Evolutionary conservation across 2,888 invertebrate species (phyloP).

Genomic region (Lasioglossum pauxillum): DNA sequence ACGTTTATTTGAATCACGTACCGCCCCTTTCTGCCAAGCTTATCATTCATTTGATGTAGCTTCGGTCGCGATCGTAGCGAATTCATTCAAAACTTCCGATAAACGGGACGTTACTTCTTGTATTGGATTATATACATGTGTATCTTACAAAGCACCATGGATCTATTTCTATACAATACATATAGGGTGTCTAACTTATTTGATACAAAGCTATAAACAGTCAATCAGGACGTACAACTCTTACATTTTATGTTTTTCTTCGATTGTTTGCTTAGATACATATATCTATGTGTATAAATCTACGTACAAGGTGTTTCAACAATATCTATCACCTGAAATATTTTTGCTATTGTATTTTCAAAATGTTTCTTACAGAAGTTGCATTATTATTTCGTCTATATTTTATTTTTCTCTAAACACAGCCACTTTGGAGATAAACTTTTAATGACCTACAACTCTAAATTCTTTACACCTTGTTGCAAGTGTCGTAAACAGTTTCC

Average conservation of each 20-base stretch:
- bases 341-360: neutral
- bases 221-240: conserved; percentile 46
- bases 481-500: neutral
- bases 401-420: neutral
- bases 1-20: neutral
- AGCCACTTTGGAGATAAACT: neutral
- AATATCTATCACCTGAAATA: neutral
- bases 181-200: conserved; percentile 60
- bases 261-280: conserved; percentile 20
- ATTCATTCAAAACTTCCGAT: neutral
- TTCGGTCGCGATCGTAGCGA: neutral
- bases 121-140: conserved; percentile 67
- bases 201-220: conserved; percentile 33
- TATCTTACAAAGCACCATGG: conserved; percentile 78
- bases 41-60: neutral
- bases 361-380: neutral
- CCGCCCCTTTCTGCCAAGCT: neutral
- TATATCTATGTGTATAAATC: neutral
- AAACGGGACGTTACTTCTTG: conserved; percentile 1
- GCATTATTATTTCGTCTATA: neutral
- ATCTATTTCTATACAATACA: conserved; percentile 70
- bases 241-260: conserved; percentile 35
- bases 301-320: neutral
- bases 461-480: neutral
- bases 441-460: neutral